Conservation (phyloP, 2,113 vertebrate species). For the Saimiri boliviensis region DNA sequence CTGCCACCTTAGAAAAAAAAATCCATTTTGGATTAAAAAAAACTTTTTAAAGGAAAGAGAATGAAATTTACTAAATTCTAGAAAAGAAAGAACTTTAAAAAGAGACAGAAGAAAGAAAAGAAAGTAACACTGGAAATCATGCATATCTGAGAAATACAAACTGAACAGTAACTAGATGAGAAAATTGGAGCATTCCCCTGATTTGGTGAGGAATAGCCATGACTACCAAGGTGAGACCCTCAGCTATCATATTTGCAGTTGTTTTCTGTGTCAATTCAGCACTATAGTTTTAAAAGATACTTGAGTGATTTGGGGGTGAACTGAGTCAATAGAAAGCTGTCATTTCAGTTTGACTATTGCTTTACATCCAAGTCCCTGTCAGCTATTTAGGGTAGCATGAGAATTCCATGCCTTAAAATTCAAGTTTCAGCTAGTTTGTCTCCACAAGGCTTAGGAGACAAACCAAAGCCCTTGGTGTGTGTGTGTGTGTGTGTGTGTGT, state of each 20-base stretch:
- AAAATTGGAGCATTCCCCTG: not conserved
- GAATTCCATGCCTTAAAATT: not conserved
- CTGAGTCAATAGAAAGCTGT: not conserved
- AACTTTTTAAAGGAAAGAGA: constrained; percentile 17
- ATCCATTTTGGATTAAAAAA: not conserved
- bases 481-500: not conserved
- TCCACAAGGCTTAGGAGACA: not conserved
- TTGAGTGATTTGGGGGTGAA: not conserved
- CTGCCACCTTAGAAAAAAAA: no score
- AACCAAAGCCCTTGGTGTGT: not conserved
- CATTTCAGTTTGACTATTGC: not conserved
- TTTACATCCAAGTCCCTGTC: not conserved
- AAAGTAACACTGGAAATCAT: not conserved
- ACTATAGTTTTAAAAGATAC: not conserved
- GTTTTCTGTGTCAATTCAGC: not conserved
- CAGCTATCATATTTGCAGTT: accelerated
- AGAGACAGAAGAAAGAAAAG: not conserved
- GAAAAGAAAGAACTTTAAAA: not conserved
- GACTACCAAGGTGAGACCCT: not conserved
- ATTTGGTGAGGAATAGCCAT: not conserved
- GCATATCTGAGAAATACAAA: not conserved
- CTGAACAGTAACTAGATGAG: not conserved
- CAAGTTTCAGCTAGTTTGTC: not conserved
- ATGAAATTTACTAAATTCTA: not conserved
- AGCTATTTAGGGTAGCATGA: not conserved